Percentiles rank a stretch among this genome's conserved stretches.
These are phyloP conservation scores for Hymenopus coronatus DNA, from an alignment of 2,888 invertebrate species.

Conservation along the genomic window DNA sequence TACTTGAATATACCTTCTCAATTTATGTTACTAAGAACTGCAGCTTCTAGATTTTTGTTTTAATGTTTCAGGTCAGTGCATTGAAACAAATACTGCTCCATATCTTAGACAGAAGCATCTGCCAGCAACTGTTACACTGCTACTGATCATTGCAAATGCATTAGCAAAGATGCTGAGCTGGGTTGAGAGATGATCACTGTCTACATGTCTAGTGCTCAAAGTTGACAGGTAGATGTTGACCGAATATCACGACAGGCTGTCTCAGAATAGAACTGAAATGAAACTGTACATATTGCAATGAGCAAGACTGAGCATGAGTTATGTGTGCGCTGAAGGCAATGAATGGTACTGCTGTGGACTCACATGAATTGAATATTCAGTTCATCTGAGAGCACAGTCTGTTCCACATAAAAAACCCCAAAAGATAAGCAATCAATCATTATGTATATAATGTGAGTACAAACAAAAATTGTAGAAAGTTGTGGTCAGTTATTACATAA, in stretches of 20 bases:
- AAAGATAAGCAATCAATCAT: constrained; percentile 11
- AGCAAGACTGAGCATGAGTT: not conserved
- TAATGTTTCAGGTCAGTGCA: not conserved
- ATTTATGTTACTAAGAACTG: not conserved
- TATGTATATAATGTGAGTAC: constrained; percentile 12
- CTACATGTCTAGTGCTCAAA: not conserved
- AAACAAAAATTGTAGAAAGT: not conserved
- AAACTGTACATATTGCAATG: not conserved
- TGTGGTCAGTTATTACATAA: not conserved
- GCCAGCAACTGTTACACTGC: not conserved
- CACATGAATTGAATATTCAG: not conserved
- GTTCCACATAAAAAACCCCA: not conserved
- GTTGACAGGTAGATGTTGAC: not conserved
- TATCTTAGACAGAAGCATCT: not conserved
- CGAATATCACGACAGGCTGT: not conserved
- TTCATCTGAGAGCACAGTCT: not conserved
- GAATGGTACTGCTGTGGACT: not conserved
- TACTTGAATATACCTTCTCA: not conserved
- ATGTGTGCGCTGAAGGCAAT: not conserved
- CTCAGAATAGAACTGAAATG: not conserved
- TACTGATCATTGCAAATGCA: not conserved
- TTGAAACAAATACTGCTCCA: constrained; percentile 7
- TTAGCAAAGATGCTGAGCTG: not conserved
- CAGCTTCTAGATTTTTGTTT: not conserved
- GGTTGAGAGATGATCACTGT: constrained; percentile 15